Base-by-base conservation (phyloP, 2,888 invertebrate genomes). In the Thera obeliscata region DNA sequence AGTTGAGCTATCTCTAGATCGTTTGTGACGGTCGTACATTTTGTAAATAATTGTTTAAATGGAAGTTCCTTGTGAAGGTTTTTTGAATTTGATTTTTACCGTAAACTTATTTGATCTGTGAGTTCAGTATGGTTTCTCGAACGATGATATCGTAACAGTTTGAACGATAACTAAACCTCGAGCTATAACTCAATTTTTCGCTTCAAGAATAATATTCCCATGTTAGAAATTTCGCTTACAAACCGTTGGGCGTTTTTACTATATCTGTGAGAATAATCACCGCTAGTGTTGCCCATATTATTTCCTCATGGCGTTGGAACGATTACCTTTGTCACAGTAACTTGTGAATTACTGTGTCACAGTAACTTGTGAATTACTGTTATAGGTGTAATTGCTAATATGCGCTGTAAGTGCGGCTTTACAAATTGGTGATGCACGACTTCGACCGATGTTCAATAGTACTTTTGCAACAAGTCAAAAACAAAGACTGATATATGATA, bases 231-330 rank as follows among this genome's bases (percentile, higher is more conserved):
- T 49, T 49, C 49, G 43, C 6, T 49, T 41, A 65, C 50, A 59
- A 60, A 66, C 33, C 55, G 33, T 6, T 11, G 8, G 55, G 36
- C 41, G 36, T 56, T 68, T 72, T 61, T 60, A 41, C 62, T 38
- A 56, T 55, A 55, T 12, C 62, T 78, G 81, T 82, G 82, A 74
- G 81, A 82, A 82, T 71, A 75, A 63, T 73, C 72, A 74, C 41
- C 12, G 35, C 49, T 57, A 58, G 12, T 12, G 8, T 46, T 50
- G 71, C 75, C 76, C 69, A 61, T 54, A 73, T 81, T 83, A 73
- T 81, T 83, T 82, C 82, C 80, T 78, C 80, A 80, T 79, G 71
- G 76, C 72, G 71, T 70, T 74, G 77, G 75, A 82, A 54, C 54
- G 48, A 69, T 67, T 66, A 69, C 71, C 50, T 50, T 11, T 12